Conservation (phyloP, 2,113 vertebrate genomes). For the Numida meleagris region DNA sequence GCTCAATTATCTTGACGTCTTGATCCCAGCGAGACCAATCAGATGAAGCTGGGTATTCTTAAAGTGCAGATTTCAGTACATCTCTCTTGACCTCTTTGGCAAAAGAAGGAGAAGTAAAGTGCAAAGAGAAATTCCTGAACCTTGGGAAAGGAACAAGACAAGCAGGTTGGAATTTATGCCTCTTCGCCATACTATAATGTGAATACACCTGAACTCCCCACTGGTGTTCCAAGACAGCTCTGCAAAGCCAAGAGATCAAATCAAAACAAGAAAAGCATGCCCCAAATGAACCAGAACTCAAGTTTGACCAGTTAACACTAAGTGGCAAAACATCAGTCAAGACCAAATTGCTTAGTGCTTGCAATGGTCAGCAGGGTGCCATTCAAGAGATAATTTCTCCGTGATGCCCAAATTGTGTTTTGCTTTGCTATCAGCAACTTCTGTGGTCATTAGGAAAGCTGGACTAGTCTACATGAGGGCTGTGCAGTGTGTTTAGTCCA, state of each 20-base stretch:
- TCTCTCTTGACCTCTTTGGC: neutral
- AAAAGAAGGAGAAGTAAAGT: neutral
- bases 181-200: neutral
- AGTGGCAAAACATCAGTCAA: neutral
- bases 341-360: neutral
- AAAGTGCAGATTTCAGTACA: neutral
- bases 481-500: neutral
- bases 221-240: neutral
- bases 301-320: neutral
- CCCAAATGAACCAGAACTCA: neutral
- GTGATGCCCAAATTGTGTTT: neutral
- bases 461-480: neutral
- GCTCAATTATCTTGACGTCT: neutral
- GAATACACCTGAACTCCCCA: neutral
- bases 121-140: neutral
- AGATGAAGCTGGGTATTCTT: neutral
- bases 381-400: neutral
- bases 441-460: neutral
- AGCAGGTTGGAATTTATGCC: neutral
- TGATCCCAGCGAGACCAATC: neutral
- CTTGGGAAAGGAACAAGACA: neutral
- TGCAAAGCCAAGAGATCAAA: neutral
- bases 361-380: neutral
- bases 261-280: neutral
- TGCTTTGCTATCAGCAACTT: neutral